phyloP scores from a whole-genome alignment of 2,888 invertebrate species.

The Lydus trimaculatus region DNA sequence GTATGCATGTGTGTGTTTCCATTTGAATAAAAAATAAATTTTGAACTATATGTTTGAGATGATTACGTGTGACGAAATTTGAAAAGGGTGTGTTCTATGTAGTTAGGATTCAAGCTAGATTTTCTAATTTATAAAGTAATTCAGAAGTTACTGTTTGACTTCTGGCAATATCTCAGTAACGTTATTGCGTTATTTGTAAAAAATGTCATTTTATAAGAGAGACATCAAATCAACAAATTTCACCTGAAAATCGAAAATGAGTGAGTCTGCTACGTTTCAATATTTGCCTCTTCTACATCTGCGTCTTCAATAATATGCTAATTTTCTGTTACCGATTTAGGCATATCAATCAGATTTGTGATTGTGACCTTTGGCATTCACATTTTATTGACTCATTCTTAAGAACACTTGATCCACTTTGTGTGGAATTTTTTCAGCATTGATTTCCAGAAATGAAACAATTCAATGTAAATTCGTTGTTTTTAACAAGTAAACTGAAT shows the following conservation, averaged over 20 bases:
- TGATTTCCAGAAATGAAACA: neutral
- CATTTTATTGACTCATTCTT: neutral
- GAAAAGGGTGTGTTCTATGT: neutral
- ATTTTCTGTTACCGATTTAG: constrained; percentile 46
- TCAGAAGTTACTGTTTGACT: neutral
- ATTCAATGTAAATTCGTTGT: constrained; percentile 4
- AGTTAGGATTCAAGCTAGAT: neutral
- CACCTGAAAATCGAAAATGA: neutral
- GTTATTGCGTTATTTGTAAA: neutral
- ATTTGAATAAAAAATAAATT: neutral
- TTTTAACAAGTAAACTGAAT: neutral
- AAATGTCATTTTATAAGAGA: neutral
- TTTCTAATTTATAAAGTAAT: neutral
- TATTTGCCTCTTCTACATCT: constrained; percentile 45
- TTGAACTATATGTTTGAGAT: neutral
- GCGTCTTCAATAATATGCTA: constrained; percentile 52
- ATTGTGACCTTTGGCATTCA: constrained; percentile 35
- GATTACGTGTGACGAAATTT: neutral
- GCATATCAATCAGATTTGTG: constrained; percentile 46
- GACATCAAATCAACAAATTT: neutral
- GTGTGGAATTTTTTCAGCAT: neutral
- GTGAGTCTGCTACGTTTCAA: constrained; percentile 31
- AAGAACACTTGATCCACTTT: neutral
- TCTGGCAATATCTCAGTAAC: neutral
- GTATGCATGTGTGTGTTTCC: neutral